Evolutionary conservation across 2,113 vertebrate species (phyloP).

Genomic region (Corapipo altera): DNA sequence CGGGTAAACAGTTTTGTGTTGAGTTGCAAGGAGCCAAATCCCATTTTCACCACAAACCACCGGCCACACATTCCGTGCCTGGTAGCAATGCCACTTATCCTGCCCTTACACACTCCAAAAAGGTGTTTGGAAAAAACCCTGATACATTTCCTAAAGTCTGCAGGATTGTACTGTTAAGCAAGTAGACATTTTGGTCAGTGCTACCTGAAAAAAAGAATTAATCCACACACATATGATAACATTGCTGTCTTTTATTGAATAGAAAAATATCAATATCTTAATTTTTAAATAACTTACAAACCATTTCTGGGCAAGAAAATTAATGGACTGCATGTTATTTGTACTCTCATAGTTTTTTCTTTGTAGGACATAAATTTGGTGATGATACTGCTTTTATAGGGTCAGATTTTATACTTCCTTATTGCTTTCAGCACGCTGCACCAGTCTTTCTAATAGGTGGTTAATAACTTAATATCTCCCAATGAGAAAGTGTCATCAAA

Average conservation of each 20-base stretch:
- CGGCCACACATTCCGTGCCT: not conserved
- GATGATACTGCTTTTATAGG: not conserved
- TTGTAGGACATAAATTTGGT: not conserved
- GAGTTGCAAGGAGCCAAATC: not conserved
- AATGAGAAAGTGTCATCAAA: not conserved
- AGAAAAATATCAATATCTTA: conserved; percentile 41
- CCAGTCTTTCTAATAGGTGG: not conserved
- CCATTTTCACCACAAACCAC: not conserved
- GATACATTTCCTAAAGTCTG: not conserved
- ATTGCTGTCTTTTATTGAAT: not conserved
- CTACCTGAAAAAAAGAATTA: not conserved
- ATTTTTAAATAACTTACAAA: conserved; percentile 15
- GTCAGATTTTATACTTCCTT: not conserved
- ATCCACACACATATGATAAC: rapidly evolving
- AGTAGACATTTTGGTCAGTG: not conserved
- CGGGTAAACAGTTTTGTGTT: not conserved
- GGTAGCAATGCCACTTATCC: not conserved
- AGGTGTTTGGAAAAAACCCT: not conserved
- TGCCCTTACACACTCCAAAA: not conserved
- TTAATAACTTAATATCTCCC: not conserved
- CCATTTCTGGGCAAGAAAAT: not conserved
- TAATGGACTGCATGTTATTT: not conserved
- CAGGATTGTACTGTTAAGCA: not conserved
- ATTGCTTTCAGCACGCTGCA: not conserved
- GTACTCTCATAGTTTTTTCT: not conserved